phyloP scores from a whole-genome alignment of 2,797 vertebrate genomes.

The Taenioides sp. region DNA sequence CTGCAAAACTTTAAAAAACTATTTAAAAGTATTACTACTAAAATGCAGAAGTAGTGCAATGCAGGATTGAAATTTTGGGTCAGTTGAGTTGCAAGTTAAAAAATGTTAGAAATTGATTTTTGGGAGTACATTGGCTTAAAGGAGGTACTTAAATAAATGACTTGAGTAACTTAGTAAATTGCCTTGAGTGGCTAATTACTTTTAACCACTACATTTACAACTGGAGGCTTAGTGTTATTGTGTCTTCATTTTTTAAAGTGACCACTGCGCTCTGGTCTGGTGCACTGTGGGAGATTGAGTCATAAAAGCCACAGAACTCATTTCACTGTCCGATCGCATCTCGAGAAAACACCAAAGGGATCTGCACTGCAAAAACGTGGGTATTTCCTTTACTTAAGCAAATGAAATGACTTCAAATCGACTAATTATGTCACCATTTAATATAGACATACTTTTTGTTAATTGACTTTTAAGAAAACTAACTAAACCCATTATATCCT shows the following conservation, averaged over 20 bases:
- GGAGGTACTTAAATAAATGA: background rate
- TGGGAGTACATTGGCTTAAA: background rate
- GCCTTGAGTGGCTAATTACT: background rate
- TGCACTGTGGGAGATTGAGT: constrained; percentile 35
- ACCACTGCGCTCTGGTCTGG: constrained; percentile 23
- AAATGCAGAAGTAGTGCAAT: background rate
- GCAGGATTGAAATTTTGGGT: background rate
- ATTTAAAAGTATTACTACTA: background rate
- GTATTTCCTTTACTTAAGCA: too few relatives aligned
- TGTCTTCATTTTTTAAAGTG: constrained; percentile 45
- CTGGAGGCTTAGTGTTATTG: constrained; percentile 39
- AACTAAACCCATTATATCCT: too few relatives aligned
- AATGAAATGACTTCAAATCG: too few relatives aligned
- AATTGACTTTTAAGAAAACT: too few relatives aligned
- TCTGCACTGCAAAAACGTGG: background rate
- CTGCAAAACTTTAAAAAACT: too few relatives aligned
- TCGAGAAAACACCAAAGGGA: constrained; percentile 43
- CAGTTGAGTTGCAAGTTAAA: background rate
- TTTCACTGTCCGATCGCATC: constrained; percentile 47
- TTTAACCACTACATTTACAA: constrained; percentile 15
- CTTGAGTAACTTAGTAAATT: constrained; percentile 23
- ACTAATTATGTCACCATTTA: too few relatives aligned
- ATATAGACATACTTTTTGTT: too few relatives aligned
- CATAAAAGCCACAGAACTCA: constrained; percentile 37
- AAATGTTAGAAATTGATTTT: background rate